phyloP scores from a whole-genome alignment of 2,888 invertebrate species.

The Candidula unifasciata region DNA sequence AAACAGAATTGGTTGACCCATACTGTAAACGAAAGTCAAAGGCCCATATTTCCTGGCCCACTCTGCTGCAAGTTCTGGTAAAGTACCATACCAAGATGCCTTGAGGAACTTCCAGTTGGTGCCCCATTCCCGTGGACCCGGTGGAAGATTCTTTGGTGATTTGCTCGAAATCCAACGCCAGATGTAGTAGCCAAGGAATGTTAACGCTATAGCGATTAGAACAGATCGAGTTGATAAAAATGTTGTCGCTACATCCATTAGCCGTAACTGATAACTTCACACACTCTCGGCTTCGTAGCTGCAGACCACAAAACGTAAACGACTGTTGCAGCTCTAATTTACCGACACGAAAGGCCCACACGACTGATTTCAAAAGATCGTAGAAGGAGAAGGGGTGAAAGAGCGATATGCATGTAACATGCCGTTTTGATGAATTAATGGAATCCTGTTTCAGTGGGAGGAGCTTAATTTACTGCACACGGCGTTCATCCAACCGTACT shows the following conservation, averaged over 20 bases:
- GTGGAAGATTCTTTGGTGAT: constrained; percentile 1
- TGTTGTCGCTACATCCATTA: background rate
- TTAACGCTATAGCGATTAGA: background rate
- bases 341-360: no score
- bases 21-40: background rate
- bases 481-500: no score
- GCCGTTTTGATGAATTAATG: no score
- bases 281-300: no score
- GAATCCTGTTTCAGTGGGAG: no score
- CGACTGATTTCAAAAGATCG: no score
- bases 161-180: background rate
- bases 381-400: no score
- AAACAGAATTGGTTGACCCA: background rate
- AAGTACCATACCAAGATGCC: background rate
- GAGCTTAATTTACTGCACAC: no score
- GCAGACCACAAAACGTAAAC: no score
- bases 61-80: background rate
- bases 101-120: constrained; percentile 12
- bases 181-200: background rate
- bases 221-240: background rate
- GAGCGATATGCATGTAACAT: no score
- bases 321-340: no score
- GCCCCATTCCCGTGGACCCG: constrained; percentile 9
- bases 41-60: constrained; percentile 19
- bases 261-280: background rate